phyloP scores from a whole-genome alignment of 2,888 invertebrate genomes.

The Horisme vitalbata region DNA sequence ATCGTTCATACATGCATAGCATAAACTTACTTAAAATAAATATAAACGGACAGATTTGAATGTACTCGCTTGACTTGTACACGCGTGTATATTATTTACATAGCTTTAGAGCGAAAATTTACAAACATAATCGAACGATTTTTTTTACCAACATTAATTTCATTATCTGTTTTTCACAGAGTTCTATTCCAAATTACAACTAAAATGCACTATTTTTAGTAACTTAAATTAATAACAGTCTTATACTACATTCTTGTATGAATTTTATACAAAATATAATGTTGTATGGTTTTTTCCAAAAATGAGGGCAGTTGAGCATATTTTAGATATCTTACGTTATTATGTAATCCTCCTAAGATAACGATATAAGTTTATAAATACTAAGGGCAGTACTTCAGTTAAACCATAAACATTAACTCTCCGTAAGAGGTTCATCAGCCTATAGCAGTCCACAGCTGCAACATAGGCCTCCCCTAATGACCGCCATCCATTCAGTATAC shows the following conservation, averaged over 20 bases:
- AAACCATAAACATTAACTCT: too few species aligned
- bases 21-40: neutral
- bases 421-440: too few species aligned
- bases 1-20: neutral
- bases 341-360: too few species aligned
- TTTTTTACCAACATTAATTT: neutral
- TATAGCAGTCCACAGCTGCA: too few species aligned
- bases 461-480: too few species aligned
- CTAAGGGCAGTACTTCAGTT: too few species aligned
- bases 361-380: too few species aligned
- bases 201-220: slow-evolving; percentile 11
- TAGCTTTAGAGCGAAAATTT: slow-evolving; percentile 13
- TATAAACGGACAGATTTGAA: slow-evolving; percentile 2
- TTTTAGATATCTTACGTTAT: too few species aligned
- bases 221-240: slow-evolving; percentile 45
- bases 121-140: slow-evolving; percentile 15
- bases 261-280: slow-evolving; percentile 22
- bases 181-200: slow-evolving; percentile 20
- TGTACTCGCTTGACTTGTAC: slow-evolving; percentile 3
- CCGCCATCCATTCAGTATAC: too few species aligned
- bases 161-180: slow-evolving; percentile 6
- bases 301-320: too few species aligned
- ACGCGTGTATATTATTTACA: too few species aligned
- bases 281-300: too few species aligned
- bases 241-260: slow-evolving; percentile 37